Conservation (phyloP, 2,113 vertebrate species). For the Lipotes vexillifer region DNA sequence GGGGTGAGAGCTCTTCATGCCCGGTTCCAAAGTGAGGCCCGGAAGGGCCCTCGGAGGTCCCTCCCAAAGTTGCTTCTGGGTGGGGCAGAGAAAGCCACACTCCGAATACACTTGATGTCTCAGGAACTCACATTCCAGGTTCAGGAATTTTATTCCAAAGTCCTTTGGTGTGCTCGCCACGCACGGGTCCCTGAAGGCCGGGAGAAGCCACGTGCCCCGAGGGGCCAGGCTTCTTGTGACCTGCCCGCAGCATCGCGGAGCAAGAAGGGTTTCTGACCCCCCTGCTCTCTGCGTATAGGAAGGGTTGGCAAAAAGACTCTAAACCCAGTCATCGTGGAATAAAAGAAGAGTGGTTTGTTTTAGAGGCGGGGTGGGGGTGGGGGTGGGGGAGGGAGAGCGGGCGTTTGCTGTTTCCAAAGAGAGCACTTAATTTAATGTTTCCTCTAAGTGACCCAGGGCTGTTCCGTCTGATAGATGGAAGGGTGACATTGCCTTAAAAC, state of each 20-base stretch:
- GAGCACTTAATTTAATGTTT: slow-evolving; percentile 65
- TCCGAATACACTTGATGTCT: slow-evolving; percentile 73
- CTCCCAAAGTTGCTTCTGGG: slow-evolving; percentile 36
- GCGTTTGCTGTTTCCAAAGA: slow-evolving; percentile 67
- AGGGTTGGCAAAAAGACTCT: slow-evolving; percentile 30
- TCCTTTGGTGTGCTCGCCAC: slow-evolving; percentile 59
- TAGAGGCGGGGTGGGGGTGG: slow-evolving; percentile 27
- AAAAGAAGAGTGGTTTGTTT: slow-evolving; percentile 64
- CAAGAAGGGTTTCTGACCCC: background rate
- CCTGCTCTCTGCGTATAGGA: background rate
- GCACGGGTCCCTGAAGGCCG: slow-evolving; percentile 13
- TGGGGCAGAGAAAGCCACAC: slow-evolving; percentile 47
- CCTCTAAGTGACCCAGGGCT: slow-evolving; percentile 55
- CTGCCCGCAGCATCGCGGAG: background rate
- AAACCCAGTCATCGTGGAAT: slow-evolving; percentile 48
- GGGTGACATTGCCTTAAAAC: slow-evolving; percentile 69
- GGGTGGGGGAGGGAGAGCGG: slow-evolving; percentile 20
- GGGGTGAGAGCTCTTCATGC: background rate
- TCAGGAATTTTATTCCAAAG: slow-evolving; percentile 73
- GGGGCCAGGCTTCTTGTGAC: background rate
- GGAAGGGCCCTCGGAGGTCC: background rate
- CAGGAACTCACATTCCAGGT: slow-evolving; percentile 78
- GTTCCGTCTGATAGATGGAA: slow-evolving; percentile 57
- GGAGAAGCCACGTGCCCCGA: slow-evolving; percentile 24
- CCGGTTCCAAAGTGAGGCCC: background rate